Percentiles rank a stretch among this genome's conserved stretches.
Conservation (phyloP, 30 jellyfish, hydroid and myxozoan species). For the Aurelia aurita region DNA sequence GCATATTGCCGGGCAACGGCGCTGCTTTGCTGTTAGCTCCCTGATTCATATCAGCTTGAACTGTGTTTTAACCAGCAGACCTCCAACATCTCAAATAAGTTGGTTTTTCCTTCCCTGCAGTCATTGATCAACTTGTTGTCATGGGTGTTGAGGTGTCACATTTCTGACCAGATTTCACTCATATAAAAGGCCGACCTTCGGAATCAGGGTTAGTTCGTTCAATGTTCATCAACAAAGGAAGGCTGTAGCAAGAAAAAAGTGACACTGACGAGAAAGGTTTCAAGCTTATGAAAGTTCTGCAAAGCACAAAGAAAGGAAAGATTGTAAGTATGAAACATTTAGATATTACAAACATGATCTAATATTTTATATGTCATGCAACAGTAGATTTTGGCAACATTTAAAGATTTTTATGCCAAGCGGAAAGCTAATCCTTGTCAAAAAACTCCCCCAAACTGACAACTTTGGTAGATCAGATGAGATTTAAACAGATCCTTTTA, state of each 20-base stretch:
- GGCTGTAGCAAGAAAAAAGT: neutral
- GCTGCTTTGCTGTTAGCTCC: neutral
- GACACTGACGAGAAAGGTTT: neutral
- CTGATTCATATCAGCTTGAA: slow-evolving; percentile 2
- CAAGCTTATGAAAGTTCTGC: neutral
- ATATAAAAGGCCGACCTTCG: slow-evolving; percentile 26
- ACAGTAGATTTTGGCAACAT: too few relatives aligned
- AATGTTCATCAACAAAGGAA: neutral
- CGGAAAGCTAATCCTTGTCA: too few relatives aligned
- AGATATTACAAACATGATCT: too few relatives aligned
- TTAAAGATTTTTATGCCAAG: too few relatives aligned
- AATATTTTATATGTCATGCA: too few relatives aligned
- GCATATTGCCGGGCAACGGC: neutral
- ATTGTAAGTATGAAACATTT: too few relatives aligned
- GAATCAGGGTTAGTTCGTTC: neutral
- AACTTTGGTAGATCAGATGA: too few relatives aligned
- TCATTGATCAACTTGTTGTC: neutral
- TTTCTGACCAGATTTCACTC: neutral
- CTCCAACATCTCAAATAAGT: slow-evolving; percentile 19
- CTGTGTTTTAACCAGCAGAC: slow-evolving; percentile 3
- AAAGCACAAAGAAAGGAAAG: neutral
- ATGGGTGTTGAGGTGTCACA: slow-evolving; percentile 33
- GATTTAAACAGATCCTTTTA: too few relatives aligned
- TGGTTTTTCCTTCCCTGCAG: slow-evolving; percentile 8
- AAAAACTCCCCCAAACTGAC: too few relatives aligned